Percentiles rank a stretch among this genome's conserved stretches.
Conservation (phyloP, 2,797 vertebrate species). For the Helostoma temminkii region DNA sequence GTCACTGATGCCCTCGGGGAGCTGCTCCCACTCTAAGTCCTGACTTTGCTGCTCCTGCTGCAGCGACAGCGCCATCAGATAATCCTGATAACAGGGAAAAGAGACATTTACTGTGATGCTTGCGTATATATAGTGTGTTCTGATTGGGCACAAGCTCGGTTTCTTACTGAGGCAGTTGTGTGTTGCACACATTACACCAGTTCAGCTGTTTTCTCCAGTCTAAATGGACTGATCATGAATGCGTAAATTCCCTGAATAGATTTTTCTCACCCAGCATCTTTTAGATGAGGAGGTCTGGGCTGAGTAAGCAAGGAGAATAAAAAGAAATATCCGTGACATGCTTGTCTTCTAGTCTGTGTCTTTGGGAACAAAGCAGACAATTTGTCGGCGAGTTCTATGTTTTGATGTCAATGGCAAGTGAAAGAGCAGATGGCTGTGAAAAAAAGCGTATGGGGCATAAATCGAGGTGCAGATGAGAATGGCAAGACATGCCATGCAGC, state of each 20-base stretch:
- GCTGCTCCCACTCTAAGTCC: slow-evolving; percentile 95
- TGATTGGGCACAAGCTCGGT: neutral
- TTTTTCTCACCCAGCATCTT: slow-evolving; percentile 14
- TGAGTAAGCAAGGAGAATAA: slow-evolving; percentile 30
- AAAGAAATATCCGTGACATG: slow-evolving; percentile 26
- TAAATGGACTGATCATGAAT: slow-evolving; percentile 32
- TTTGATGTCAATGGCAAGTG: slow-evolving; percentile 12
- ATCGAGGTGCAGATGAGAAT: slow-evolving; percentile 20
- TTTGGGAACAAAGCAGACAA: slow-evolving; percentile 35
- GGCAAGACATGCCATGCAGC: slow-evolving; percentile 11
- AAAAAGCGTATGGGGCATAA: slow-evolving; percentile 32
- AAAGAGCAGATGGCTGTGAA: slow-evolving; percentile 41
- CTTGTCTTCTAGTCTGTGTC: slow-evolving; percentile 28
- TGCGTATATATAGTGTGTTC: neutral
- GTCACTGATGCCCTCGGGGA: slow-evolving; percentile 96
- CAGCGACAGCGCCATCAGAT: slow-evolving; percentile 97
- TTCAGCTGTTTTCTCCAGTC: slow-evolving; percentile 22
- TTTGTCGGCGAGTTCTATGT: slow-evolving; percentile 29
- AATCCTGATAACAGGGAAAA: slow-evolving; percentile 86
- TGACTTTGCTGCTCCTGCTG: slow-evolving; percentile 98
- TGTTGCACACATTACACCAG: too few relatives aligned
- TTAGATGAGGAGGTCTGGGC: slow-evolving; percentile 8
- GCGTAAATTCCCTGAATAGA: slow-evolving; percentile 29
- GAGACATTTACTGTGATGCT: neutral
- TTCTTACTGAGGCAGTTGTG: neutral